Percentiles rank a stretch among this genome's conserved stretches.
phyloP scores from a whole-genome alignment of 2,113 vertebrate genomes.

The Apteryx owenii region DNA sequence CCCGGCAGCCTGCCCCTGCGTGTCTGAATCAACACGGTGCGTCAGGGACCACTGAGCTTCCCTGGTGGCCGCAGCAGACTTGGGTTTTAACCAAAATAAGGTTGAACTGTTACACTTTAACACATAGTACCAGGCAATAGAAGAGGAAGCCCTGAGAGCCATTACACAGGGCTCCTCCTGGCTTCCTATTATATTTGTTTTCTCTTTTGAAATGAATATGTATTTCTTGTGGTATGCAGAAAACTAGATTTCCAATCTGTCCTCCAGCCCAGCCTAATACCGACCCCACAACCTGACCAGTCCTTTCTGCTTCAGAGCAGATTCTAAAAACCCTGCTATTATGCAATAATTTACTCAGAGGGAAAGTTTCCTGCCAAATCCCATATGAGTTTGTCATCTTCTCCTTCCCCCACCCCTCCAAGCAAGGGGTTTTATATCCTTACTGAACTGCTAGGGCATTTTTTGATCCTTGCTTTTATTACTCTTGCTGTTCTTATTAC shows the following conservation, averaged over 20 bases:
- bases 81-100: background rate
- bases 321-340: background rate
- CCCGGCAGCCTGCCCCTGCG: background rate
- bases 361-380: background rate
- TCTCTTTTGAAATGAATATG: background rate
- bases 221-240: background rate
- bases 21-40: fast-evolving
- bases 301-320: background rate
- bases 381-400: background rate
- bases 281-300: background rate
- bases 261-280: background rate
- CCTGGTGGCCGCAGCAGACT: background rate
- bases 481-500: background rate
- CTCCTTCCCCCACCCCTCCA: background rate
- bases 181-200: background rate
- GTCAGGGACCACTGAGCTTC: background rate
- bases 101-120: background rate
- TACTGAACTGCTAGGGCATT: background rate
- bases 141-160: background rate
- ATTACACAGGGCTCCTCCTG: background rate
- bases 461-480: background rate
- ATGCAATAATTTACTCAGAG: background rate
- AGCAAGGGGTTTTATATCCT: background rate
- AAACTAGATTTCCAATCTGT: background rate
- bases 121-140: background rate